phyloP scores from a whole-genome alignment of 2,888 invertebrate species.

The Amblyjoppa proteus region DNA sequence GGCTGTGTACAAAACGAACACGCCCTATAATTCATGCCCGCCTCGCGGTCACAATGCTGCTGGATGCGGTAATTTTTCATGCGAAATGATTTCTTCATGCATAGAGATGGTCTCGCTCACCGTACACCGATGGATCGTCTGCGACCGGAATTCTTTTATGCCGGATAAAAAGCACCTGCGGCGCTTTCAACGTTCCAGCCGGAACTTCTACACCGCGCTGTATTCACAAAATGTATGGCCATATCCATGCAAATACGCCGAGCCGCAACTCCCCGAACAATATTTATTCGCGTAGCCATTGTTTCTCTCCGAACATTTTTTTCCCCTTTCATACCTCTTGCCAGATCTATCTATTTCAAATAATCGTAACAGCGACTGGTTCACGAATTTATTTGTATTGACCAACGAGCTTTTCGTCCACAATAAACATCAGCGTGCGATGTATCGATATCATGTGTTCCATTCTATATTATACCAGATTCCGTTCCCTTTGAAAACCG shows the following conservation, averaged over 20 bases:
- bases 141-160: slow-evolving; percentile 9
- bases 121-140: background rate
- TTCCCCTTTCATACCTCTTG: background rate
- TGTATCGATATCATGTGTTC: background rate
- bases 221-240: background rate
- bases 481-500: background rate
- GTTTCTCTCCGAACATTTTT: background rate
- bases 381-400: background rate
- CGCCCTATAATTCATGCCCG: background rate
- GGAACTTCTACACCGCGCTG: background rate
- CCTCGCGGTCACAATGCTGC: background rate
- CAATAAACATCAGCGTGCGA: background rate
- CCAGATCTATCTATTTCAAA: slow-evolving; percentile 1
- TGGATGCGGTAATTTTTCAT: background rate
- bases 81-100: slow-evolving; percentile 8
- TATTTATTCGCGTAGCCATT: background rate
- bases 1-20: background rate
- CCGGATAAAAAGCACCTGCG: background rate
- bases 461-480: background rate
- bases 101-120: background rate
- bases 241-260: slow-evolving; percentile 7
- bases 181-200: background rate
- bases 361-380: background rate
- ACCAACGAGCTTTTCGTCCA: background rate
- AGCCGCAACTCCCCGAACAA: background rate